Evolutionary conservation across 2,113 vertebrate species (phyloP), one percentile per base, ranked within the genome.

Genomic region (Crocuta crocuta): DNA sequence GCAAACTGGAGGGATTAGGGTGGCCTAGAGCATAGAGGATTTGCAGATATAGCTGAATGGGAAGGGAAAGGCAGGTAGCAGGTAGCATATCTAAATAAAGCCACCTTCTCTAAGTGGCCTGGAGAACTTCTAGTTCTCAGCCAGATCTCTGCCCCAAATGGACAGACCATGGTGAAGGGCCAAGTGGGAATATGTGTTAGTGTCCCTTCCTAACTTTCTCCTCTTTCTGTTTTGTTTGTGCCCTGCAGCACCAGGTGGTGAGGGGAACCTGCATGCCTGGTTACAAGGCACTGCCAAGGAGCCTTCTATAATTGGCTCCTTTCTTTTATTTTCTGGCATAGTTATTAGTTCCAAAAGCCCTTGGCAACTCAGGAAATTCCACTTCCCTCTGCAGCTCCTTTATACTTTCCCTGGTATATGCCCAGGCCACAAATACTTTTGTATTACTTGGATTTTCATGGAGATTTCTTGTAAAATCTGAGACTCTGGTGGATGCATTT

Each of bases 271-370:
- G 1, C 1, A 1, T 28, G 21, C 86, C 24, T 61, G 8, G 55
- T 21, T 28, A 35, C 19, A 50, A 39, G n/a, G 70, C 12, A 13
- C 63, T 85, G 86, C 95, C 61, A 76, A 70, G 39, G 35, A 81
- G 58, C 79, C 78, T 68, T 73, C 83, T 10, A 0, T 50, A 78
- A 66, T 76, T 93, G 45, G 79, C 61, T 92, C 73, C 61, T 87
- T 71, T 48, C 66, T 83, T 94, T 89, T 71, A 19, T 71, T 91
- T 93, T 76, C 19, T 11, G 73, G 50, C 24, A 1, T 73, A 58
- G 78, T 96, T 81, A n/a, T 95, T 82, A 61, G 53, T 82, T 91
- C 66, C 53, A 31, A 83, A 96, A 89, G 94, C 91, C 92, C 81
- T 83, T 65, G 63, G 94, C 76, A 84, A 50, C 88, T 76, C 53